Evolutionary conservation across 2,888 invertebrate genomes (phyloP).

Genomic region (Trichogramma dendrolimi): DNA sequence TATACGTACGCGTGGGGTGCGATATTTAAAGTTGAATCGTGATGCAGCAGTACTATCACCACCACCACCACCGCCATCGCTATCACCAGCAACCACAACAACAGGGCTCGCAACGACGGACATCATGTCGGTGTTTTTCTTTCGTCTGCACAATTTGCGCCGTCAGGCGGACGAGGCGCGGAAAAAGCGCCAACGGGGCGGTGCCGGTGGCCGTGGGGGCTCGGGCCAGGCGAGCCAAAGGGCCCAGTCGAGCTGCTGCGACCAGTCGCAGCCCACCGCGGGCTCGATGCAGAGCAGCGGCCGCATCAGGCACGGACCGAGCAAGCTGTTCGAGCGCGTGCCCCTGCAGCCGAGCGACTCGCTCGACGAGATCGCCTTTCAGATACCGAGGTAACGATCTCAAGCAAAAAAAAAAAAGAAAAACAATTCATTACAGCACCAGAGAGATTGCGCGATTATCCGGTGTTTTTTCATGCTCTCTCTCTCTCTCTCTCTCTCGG

Average conservation of each 20-base stretch:
- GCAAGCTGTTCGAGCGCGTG: constrained; percentile 78
- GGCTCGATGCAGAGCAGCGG: constrained; percentile 54
- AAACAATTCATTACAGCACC: no score
- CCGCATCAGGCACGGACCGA: constrained; percentile 63
- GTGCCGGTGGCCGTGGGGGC: constrained; percentile 43
- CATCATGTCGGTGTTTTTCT: constrained; percentile 89
- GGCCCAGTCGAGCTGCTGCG: constrained; percentile 44
- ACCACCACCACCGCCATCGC: no score
- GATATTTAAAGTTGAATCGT: no score
- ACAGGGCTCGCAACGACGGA: not conserved
- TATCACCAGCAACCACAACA: no score
- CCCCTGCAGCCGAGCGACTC: constrained; percentile 83
- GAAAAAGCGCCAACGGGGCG: constrained; percentile 57
- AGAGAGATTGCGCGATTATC: no score
- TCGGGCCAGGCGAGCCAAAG: constrained; percentile 45
- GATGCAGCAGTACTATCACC: no score
- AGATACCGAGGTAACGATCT: constrained; percentile 77
- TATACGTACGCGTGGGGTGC: no score
- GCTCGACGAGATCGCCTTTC: constrained; percentile 85
- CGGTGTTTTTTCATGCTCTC: not conserved
- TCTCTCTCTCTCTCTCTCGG: not conserved
- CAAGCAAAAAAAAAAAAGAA: no score
- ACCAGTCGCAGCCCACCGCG: constrained; percentile 49
- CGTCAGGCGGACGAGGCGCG: constrained; percentile 76
- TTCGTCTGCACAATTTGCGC: constrained; percentile 86